Evolutionary conservation across 2,888 invertebrate species (phyloP).

Genomic region (Caenorhabditis sinica): DNA sequence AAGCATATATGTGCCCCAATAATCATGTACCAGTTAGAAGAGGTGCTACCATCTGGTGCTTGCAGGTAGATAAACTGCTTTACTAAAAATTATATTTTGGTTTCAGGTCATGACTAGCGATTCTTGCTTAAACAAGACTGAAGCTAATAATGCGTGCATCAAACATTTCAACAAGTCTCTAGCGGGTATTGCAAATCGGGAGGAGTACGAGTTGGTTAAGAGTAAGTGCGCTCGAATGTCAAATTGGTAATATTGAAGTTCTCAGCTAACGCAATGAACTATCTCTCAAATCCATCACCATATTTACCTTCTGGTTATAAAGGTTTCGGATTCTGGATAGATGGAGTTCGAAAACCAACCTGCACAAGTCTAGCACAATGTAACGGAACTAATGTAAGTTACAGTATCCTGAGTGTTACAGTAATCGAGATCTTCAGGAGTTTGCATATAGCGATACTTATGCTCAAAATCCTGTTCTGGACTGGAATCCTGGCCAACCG

Average conservation of each 20-base stretch:
- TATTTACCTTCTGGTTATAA: background rate
- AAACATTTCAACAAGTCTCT: background rate
- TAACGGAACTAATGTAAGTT: conserved; percentile 22
- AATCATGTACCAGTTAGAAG: background rate
- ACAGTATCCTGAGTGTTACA: too few species aligned
- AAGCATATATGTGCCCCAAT: background rate
- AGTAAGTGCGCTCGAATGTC: too few species aligned
- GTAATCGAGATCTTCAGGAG: background rate
- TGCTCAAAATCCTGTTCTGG: background rate
- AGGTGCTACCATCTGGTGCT: background rate
- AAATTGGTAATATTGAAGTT: too few species aligned
- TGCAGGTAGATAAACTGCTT: background rate
- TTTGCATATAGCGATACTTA: background rate
- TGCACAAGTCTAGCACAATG: conserved; percentile 3
- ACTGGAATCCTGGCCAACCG: background rate
- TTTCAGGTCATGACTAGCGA: background rate
- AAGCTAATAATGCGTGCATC: background rate
- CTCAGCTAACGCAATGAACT: background rate
- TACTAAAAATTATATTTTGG: background rate
- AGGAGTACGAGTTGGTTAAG: background rate
- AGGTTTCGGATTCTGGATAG: conserved; percentile 16
- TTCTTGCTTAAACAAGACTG: background rate
- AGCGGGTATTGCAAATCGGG: background rate
- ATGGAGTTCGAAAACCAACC: background rate
- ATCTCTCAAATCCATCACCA: too few species aligned